These are phyloP conservation scores for Trichonephila clavipes DNA, from an alignment of 1,140 invertebrate genomes.

Conservation along the genomic window DNA sequence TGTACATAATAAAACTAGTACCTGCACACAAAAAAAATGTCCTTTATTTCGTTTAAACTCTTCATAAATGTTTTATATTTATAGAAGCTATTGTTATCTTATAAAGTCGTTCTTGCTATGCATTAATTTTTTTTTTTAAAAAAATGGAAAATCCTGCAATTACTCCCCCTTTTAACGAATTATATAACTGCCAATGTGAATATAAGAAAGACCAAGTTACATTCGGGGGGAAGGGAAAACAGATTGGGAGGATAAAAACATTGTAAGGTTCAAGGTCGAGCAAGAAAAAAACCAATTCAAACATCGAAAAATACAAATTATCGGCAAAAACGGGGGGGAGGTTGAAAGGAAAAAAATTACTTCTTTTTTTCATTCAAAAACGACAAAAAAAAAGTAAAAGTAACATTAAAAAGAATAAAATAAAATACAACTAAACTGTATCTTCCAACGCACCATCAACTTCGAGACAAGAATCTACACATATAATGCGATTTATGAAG, in stretches of 20 bases:
- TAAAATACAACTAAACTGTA: conserved; percentile 13
- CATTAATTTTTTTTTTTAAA: too few species aligned
- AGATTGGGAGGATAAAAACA: neutral
- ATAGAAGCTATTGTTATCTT: too few species aligned
- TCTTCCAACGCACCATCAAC: conserved; percentile 28
- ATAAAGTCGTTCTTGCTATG: too few species aligned
- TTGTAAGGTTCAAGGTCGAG: neutral
- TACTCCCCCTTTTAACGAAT: neutral
- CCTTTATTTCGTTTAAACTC: too few species aligned
- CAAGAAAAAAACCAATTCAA: neutral
- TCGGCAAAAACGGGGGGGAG: neutral
- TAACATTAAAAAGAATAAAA: neutral
- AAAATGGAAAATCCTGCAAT: too few species aligned
- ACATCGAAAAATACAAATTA: neutral
- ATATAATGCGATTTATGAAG: neutral
- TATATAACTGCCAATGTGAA: neutral
- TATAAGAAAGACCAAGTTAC: neutral
- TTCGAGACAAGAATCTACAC: conserved; percentile 18
- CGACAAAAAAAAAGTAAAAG: too few species aligned
- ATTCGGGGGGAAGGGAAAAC: neutral
- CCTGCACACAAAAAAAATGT: too few species aligned
- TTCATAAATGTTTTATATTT: too few species aligned
- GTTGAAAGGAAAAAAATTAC: neutral
- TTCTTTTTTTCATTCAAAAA: neutral
- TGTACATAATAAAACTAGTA: too few species aligned